Percentiles rank a stretch among this genome's conserved stretches.
phyloP scores from a whole-genome alignment of 2,888 invertebrate genomes.

The Eilema griseolum region DNA sequence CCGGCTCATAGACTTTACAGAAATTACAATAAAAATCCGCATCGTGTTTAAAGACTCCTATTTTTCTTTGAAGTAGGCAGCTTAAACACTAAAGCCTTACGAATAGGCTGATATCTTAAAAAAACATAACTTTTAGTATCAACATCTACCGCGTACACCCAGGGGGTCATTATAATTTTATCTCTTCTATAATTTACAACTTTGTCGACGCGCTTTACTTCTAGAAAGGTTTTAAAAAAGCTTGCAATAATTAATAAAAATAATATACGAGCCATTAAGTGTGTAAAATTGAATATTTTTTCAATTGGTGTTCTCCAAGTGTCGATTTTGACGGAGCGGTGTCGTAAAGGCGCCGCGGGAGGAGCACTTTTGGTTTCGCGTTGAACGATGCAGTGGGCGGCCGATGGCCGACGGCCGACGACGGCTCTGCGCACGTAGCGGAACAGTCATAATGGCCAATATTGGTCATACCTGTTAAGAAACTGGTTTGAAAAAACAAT shows the following conservation, averaged over 20 bases:
- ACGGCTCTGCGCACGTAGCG: background rate
- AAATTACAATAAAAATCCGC: no score
- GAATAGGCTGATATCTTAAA: background rate
- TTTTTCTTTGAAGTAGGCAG: background rate
- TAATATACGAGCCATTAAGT: conserved; percentile 10
- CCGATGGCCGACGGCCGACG: no score
- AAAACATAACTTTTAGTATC: conserved; percentile 5
- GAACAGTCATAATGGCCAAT: background rate
- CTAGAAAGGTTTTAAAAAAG: background rate
- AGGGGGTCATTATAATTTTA: conserved; percentile 11
- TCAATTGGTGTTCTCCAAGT: conserved; percentile 35
- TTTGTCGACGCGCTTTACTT: background rate
- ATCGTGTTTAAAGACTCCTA: background rate
- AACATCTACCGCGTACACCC: background rate
- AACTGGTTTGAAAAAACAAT: background rate
- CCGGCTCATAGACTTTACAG: no score
- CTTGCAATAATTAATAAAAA: conserved; percentile 9
- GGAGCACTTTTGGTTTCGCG: conserved; percentile 41
- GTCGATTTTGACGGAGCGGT: conserved; percentile 32
- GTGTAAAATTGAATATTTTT: conserved; percentile 21
- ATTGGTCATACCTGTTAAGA: background rate
- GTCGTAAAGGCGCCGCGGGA: conserved; percentile 45
- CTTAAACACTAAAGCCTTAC: background rate
- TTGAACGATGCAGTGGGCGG: conserved; percentile 14
- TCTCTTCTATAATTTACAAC: conserved; percentile 3